These are phyloP conservation scores for Ictalurus punctatus DNA, from an alignment of 2,113 vertebrate species.

Conservation along the genomic window DNA sequence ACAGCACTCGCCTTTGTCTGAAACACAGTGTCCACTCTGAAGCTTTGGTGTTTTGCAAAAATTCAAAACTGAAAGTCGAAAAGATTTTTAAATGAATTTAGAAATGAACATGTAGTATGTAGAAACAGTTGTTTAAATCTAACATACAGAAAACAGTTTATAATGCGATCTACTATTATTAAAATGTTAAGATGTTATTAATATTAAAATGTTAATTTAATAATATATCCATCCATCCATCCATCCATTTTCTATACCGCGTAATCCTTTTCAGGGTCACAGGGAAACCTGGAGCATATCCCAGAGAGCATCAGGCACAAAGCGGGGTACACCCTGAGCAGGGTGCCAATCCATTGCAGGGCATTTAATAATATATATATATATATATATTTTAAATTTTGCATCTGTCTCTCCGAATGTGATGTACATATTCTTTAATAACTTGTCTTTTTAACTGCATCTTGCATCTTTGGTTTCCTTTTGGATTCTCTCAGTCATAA, in stretches of 20 bases:
- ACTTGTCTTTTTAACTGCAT: neutral
- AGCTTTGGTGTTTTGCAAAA: neutral
- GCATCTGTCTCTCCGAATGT: neutral
- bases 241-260: no score
- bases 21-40: neutral
- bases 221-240: no score
- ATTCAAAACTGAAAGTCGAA: neutral
- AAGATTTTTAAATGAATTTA: neutral
- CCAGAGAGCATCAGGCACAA: no score
- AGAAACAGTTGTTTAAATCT: neutral
- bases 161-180: neutral
- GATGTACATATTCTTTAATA: neutral
- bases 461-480: neutral
- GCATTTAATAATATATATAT: no score
- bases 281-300: no score
- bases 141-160: neutral
- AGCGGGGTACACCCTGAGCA: no score
- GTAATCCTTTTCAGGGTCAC: no score
- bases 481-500: neutral
- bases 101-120: neutral
- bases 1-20: slow-evolving; percentile 12
- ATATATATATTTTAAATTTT: neutral
- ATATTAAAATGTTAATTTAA: neutral
- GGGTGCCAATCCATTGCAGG: no score
- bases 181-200: neutral